Conservation (phyloP, 1,140 invertebrate genomes). For the Hylyphantes graminicola region DNA sequence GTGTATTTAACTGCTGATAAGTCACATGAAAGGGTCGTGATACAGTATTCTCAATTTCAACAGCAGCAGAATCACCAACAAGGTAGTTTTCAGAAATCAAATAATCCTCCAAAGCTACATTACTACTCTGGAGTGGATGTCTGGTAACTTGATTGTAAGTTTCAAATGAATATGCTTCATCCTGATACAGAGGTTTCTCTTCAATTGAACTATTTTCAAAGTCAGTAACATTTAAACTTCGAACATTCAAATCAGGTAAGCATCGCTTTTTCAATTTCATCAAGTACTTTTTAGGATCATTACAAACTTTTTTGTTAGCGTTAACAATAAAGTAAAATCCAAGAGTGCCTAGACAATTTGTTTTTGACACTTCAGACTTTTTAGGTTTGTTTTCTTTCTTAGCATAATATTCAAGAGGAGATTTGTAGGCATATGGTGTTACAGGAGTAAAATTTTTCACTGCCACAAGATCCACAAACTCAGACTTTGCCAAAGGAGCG, state of each 20-base stretch:
- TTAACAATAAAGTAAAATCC: conserved; percentile 35
- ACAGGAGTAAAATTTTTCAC: conserved; percentile 9
- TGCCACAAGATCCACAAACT: conserved; percentile 11
- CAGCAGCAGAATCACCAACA: background rate
- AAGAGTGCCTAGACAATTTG: background rate
- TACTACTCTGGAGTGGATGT: background rate
- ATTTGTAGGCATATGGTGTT: conserved; percentile 16
- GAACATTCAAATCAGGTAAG: conserved; percentile 11
- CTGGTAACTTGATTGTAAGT: background rate
- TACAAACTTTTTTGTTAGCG: background rate
- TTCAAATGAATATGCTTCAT: background rate
- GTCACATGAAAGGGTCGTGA: background rate
- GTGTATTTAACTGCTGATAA: conserved; percentile 16
- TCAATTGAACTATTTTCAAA: background rate
- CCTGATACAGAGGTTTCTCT: background rate
- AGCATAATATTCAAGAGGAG: conserved; percentile 4
- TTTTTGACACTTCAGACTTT: background rate
- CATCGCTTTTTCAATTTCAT: conserved; percentile 37
- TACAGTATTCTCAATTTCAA: background rate
- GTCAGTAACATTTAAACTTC: background rate
- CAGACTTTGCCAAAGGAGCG: conserved; percentile 32
- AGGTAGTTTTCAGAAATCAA: conserved; percentile 1
- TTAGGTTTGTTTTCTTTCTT: background rate
- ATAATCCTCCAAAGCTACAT: background rate
- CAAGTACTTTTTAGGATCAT: conserved; percentile 35